Conservation (phyloP, 2,797 vertebrate species). For the Platyrinchus mystaceus region DNA sequence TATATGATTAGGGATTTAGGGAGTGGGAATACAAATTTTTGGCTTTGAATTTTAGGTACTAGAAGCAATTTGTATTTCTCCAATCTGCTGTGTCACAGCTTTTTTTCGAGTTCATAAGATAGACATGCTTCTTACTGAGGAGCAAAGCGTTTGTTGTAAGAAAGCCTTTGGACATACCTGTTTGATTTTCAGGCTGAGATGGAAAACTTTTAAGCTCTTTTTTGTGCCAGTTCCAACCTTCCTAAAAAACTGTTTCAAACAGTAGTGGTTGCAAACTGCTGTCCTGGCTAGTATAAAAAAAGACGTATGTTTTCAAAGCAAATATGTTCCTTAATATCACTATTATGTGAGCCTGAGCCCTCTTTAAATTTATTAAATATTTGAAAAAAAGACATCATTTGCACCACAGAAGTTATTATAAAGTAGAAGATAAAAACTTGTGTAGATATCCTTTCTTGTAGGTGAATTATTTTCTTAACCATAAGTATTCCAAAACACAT, state of each 20-base stretch:
- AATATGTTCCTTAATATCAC: neutral
- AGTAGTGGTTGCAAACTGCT: neutral
- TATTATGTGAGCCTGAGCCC: neutral
- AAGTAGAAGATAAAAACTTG: neutral
- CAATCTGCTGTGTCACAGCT: constrained; percentile 44
- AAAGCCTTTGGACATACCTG: neutral
- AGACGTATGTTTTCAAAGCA: neutral
- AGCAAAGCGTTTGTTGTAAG: constrained; percentile 45
- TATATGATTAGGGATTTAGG: neutral
- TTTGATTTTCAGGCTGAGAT: neutral
- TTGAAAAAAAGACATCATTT: neutral
- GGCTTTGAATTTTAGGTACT: constrained; percentile 54
- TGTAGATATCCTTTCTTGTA: neutral
- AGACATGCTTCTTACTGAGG: neutral
- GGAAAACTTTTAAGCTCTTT: neutral
- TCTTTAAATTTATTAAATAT: neutral
- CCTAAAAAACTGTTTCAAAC: neutral
- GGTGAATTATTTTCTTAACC: neutral
- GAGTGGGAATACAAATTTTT: neutral
- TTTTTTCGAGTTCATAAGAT: constrained; percentile 53
- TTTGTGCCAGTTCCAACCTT: neutral
- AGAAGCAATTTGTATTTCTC: constrained; percentile 17
- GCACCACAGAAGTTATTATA: neutral
- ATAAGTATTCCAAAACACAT: neutral
- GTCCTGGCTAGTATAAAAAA: neutral